phyloP scores from a whole-genome alignment of 1,140 invertebrate species.

The Aricia agestis region DNA sequence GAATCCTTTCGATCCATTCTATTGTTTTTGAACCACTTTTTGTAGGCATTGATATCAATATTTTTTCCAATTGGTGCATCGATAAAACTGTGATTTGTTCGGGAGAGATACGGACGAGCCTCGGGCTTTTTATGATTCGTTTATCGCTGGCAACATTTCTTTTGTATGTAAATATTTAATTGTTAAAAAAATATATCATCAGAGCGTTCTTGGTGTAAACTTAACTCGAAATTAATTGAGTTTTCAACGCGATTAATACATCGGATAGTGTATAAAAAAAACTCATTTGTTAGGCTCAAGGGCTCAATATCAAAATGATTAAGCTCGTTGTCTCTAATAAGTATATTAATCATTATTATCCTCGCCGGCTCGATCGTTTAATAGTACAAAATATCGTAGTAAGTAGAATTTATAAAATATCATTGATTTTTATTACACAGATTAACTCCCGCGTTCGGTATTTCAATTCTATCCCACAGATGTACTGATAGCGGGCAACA shows the following conservation, averaged over 20 bases:
- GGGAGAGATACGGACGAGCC: constrained; percentile 61
- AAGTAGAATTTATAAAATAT: constrained; percentile 60
- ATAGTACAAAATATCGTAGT: constrained; percentile 56
- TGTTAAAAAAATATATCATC: constrained; percentile 43
- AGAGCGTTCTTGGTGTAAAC: neutral
- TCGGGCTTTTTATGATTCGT: constrained; percentile 61
- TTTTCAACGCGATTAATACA: neutral
- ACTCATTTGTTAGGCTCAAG: neutral
- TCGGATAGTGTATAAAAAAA: neutral
- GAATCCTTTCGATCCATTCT: constrained; percentile 71
- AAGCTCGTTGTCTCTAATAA: neutral
- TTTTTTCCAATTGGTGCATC: constrained; percentile 66
- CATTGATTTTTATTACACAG: constrained; percentile 42
- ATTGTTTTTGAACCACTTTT: constrained; percentile 73
- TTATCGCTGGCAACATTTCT: constrained; percentile 63
- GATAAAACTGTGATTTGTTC: constrained; percentile 75
- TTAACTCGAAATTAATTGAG: neutral
- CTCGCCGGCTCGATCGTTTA: constrained; percentile 5
- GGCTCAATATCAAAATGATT: neutral
- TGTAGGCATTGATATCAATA: constrained; percentile 72
- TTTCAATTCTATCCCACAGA: constrained; percentile 32
- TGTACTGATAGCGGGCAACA: constrained; percentile 24
- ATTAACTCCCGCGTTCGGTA: constrained; percentile 36
- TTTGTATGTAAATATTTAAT: constrained; percentile 68
- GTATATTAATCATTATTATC: neutral